These are phyloP conservation scores for Steatornis caripensis DNA, from an alignment of 2,113 vertebrate species.

Conservation along the genomic window DNA sequence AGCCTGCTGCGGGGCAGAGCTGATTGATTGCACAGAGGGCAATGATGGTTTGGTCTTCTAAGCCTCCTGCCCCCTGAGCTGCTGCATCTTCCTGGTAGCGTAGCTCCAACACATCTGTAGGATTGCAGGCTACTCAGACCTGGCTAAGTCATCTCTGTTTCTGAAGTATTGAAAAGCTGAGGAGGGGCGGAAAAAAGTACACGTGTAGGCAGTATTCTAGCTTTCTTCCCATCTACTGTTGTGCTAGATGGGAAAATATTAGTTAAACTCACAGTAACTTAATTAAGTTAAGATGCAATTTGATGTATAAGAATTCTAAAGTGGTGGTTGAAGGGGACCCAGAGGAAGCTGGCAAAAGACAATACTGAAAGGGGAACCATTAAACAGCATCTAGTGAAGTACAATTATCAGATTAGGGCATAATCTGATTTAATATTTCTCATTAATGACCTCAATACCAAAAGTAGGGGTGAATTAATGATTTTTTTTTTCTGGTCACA, in stretches of 20 bases:
- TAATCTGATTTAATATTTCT: background rate
- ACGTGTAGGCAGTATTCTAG: background rate
- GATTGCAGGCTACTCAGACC: background rate
- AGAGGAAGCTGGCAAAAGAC: background rate
- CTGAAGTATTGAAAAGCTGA: background rate
- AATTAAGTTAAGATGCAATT: background rate
- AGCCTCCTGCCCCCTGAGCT: background rate
- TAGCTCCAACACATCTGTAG: background rate
- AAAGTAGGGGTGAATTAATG: background rate
- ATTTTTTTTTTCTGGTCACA: background rate
- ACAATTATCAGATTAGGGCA: background rate
- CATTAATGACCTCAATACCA: background rate
- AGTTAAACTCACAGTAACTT: background rate
- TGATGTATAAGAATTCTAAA: background rate
- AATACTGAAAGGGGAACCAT: background rate
- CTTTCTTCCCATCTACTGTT: background rate
- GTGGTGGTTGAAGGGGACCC: background rate
- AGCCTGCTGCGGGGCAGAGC: background rate
- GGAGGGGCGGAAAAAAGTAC: accelerated
- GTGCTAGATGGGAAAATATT: background rate
- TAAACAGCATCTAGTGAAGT: background rate
- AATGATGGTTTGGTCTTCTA: background rate
- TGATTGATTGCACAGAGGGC: background rate
- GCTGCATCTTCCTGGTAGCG: background rate
- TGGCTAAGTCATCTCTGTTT: background rate